phyloP scores from a whole-genome alignment of 2,888 invertebrate genomes.

The Watsonalla binaria region DNA sequence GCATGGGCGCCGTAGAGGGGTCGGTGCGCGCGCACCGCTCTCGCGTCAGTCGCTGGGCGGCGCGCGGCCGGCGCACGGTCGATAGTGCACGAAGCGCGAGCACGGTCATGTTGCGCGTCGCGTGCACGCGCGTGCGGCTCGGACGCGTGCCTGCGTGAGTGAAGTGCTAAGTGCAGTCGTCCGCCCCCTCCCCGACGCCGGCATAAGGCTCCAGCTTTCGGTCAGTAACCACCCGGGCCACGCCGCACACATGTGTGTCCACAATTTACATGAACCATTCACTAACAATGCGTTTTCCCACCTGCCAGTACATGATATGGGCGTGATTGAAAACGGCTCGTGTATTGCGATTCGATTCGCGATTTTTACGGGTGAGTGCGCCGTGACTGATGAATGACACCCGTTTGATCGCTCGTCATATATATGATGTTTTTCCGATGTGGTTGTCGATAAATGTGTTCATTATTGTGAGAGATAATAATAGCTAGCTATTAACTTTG shows the following conservation, averaged over 20 bases:
- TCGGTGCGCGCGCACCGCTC: slow-evolving; percentile 65
- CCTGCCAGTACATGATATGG: neutral
- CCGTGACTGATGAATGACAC: slow-evolving; percentile 20
- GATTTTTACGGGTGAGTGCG: slow-evolving; percentile 26
- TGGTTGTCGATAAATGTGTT: neutral
- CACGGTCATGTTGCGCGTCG: slow-evolving; percentile 62
- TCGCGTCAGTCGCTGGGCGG: slow-evolving; percentile 67
- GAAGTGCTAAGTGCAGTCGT: slow-evolving; percentile 38
- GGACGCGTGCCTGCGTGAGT: slow-evolving; percentile 53
- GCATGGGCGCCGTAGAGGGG: slow-evolving; percentile 26
- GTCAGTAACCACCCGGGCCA: slow-evolving; percentile 34
- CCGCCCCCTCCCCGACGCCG: slow-evolving; percentile 27
- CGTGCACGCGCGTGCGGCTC: slow-evolving; percentile 59
- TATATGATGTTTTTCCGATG: neutral
- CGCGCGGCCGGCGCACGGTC: slow-evolving; percentile 71
- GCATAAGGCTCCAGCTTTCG: slow-evolving; percentile 44
- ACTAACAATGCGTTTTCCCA: neutral
- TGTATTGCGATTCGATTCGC: slow-evolving; percentile 13
- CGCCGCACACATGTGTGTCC: slow-evolving; percentile 3
- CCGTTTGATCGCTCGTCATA: slow-evolving; percentile 7
- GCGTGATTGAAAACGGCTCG: slow-evolving; percentile 15
- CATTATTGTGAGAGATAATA: neutral
- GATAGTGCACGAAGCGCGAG: slow-evolving; percentile 59
- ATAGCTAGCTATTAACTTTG: no score
- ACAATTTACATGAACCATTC: slow-evolving; percentile 1